phyloP scores from a whole-genome alignment of 2,888 invertebrate species.

The Anthophora plumipes region DNA sequence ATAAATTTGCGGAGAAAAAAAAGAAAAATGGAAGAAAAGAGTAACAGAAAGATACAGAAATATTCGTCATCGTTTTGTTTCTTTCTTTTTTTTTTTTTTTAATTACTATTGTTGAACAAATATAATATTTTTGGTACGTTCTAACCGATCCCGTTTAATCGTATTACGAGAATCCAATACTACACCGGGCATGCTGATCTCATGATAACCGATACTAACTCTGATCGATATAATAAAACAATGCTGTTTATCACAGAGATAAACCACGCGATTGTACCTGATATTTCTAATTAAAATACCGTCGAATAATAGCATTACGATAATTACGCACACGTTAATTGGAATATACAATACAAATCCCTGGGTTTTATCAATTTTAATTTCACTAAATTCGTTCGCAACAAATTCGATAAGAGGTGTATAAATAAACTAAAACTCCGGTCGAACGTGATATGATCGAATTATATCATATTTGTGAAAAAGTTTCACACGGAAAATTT shows the following conservation, averaged over 20 bases:
- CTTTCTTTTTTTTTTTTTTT: no score
- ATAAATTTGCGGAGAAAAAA: not conserved
- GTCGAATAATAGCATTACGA: constrained; percentile 11
- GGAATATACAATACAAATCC: not conserved
- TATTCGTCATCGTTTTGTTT: no score
- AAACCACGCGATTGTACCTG: not conserved
- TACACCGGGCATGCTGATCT: not conserved
- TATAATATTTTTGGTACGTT: not conserved
- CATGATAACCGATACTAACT: not conserved
- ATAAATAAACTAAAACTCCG: not conserved
- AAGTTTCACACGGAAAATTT: no score
- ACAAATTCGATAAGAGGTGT: not conserved
- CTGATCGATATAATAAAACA: constrained; percentile 18
- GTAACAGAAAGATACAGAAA: no score
- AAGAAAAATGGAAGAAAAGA: not conserved
- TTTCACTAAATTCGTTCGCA: not conserved
- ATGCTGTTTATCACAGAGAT: constrained; percentile 4
- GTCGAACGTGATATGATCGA: constrained; percentile 4
- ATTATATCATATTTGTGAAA: not conserved
- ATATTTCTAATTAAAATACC: constrained; percentile 38
- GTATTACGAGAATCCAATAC: not conserved
- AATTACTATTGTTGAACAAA: not conserved
- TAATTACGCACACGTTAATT: constrained; percentile 23
- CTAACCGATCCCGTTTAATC: not conserved
- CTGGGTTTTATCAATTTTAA: constrained; percentile 10